Percentiles rank a stretch among this genome's conserved stretches.
phyloP scores from a whole-genome alignment of 2,113 vertebrate genomes.

The Laterallus jamaicensis region DNA sequence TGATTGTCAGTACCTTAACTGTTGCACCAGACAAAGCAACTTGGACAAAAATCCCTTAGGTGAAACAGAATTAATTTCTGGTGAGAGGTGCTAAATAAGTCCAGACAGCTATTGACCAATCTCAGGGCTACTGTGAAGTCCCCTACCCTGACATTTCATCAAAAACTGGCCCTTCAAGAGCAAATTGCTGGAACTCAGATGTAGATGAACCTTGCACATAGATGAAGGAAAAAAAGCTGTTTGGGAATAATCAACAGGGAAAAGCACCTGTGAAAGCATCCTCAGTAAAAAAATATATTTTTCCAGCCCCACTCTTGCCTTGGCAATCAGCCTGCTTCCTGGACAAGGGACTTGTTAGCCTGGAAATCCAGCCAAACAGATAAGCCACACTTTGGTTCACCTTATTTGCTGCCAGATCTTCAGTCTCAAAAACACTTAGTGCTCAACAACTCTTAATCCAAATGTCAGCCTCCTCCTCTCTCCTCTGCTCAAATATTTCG shows the following conservation, averaged over 20 bases:
- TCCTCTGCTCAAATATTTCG: background rate
- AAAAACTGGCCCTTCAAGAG: background rate
- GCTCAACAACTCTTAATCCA: constrained; percentile 10
- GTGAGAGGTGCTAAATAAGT: background rate
- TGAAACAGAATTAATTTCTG: background rate
- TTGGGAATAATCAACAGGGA: background rate
- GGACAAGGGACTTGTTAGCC: background rate
- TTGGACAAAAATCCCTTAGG: background rate
- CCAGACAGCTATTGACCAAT: background rate
- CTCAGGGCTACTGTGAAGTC: background rate
- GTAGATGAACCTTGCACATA: background rate
- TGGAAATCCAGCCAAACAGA: constrained; percentile 37
- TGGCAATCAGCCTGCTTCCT: background rate
- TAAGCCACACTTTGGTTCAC: background rate
- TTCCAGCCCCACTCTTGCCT: background rate
- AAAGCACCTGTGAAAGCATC: constrained; percentile 14
- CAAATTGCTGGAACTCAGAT: background rate
- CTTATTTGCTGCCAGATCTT: constrained; percentile 20
- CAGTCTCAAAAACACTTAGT: background rate
- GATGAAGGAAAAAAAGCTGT: background rate
- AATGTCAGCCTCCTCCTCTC: constrained; percentile 1
- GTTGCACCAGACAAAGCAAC: background rate
- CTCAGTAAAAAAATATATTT: background rate
- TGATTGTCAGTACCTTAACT: background rate
- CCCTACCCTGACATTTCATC: background rate